Base-by-base conservation (phyloP, 2,888 invertebrate species). In the Torymus tubicola region DNA sequence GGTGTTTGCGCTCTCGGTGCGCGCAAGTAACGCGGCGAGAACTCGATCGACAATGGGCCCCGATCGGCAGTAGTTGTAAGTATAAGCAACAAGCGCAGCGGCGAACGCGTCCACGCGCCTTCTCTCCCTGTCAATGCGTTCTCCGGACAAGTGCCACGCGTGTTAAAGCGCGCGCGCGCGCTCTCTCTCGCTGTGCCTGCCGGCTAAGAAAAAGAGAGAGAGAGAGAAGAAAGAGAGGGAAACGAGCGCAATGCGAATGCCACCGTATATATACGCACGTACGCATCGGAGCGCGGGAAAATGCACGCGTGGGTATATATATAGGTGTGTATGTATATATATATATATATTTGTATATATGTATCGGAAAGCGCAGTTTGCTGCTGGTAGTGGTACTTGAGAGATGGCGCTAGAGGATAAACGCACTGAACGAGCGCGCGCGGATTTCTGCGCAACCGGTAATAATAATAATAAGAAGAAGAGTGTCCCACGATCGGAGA, bases 111-210 rank as follows among this genome's bases (percentile, higher is more conserved):
- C 24, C 76, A 16, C 75, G 70, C 69, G 71, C 55, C 16, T 69
- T 72, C 76, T 68, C 80, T 80, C 70, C 82, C 81, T 84, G 84
- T 84, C 81, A 84, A 84, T 83, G 84, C 76, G 84, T 84, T 84
- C 80, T 71, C 82, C 82, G 82, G 80, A 71, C 83, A 69, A 82
- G 84, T 82, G 84, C 78, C 84, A 82, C 82, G 84, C 81, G 83
- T 82, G 81, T 74, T 84, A 83, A 84, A 85, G 84, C 83, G 81
- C 83, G 71, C 78, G 72, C 58, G 52, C 21, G 42, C 21, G 50
- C n/a, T 18, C 63, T 18, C 63, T 1, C 21, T 21, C 2, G 21
- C 21, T 21, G 21, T 18, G 5, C 60, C 18, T 16, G 55, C 18
- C 53, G n/a, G 55, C 61, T n/a, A 21, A 60, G 5, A 21, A 24